Base-by-base conservation (phyloP, 2,797 vertebrate genomes). In the Capromys pilorides region DNA sequence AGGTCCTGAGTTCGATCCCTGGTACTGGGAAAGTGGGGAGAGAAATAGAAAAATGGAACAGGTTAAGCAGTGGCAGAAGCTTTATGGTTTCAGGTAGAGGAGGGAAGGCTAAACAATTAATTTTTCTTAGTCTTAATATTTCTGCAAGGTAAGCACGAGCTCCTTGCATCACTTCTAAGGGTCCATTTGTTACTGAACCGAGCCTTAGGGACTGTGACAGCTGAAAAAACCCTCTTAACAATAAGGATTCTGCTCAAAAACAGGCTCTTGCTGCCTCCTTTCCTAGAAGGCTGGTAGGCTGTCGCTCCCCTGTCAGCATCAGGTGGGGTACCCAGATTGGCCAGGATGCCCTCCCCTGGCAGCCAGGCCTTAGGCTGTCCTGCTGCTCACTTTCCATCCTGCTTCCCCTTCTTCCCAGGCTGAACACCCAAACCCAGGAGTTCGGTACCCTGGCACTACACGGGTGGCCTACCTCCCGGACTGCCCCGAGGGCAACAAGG, bases 391-490 rank as follows among this genome's bases (percentile, higher is more conserved):
- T 88, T 62, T 80, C 86, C 69, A 18, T 77, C 82, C 90, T 94
- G 86, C 88, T 82, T 85, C 73, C n/a, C 54, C 75, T 78, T 80
- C 77, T 62, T 87, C 33, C 49, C 97, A 99, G 99, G 98, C 98
- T 95, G 99, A 99, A 96, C 99, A 99, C 95, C 99, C 99, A 75
- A 99, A 99, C 97, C 99, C 99, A 66, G 99, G 99, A 26, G 99
- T 99, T 95, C 98, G 99, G 92, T 99, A 99, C 97, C 99, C 99
- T 64, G 99, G 99, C 90, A 99, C 99, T 73, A 99, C 99, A 96
- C 98, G 99, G 11, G 99, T 99, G 97, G 99, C 99, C 90, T 99
- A 99, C 98, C 99, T 99, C 97, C 99, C 99, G n/a, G 99, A 99
- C 98, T 99, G 98, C 98, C 99, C 99, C 0, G 99, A 99, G 97